These are phyloP conservation scores for Altica lythri DNA, from an alignment of 2,888 invertebrate genomes.

Conservation along the genomic window DNA sequence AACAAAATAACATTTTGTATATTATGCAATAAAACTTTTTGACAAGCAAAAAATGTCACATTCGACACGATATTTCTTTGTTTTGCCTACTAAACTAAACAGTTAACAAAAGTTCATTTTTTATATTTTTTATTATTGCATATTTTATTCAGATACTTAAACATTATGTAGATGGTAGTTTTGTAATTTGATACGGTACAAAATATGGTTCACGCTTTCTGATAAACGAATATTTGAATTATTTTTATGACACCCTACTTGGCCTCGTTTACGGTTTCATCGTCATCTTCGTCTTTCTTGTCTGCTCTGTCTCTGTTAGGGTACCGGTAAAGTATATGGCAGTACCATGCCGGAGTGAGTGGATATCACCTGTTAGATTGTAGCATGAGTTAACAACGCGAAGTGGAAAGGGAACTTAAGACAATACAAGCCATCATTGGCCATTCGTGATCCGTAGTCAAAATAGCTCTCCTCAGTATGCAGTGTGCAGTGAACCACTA, in stretches of 20 bases:
- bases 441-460: slow-evolving; percentile 36
- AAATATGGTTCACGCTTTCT: slow-evolving; percentile 14
- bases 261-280: slow-evolving; percentile 14
- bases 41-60: too few species aligned
- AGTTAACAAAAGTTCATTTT: too few species aligned
- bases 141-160: too few species aligned
- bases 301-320: slow-evolving; percentile 5
- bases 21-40: too few species aligned
- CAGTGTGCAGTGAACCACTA: slow-evolving; percentile 44
- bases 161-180: too few species aligned
- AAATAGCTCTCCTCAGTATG: slow-evolving; percentile 39
- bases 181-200: neutral
- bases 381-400: slow-evolving; percentile 25
- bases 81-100: too few species aligned
- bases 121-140: too few species aligned
- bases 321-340: slow-evolving; percentile 7
- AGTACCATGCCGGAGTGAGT: slow-evolving; percentile 13
- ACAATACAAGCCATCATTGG: slow-evolving; percentile 39
- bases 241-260: slow-evolving; percentile 21
- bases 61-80: too few species aligned
- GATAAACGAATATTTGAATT: slow-evolving; percentile 17
- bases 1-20: too few species aligned
- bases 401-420: slow-evolving; percentile 35
- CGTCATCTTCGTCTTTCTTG: slow-evolving; percentile 9
- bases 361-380: slow-evolving; percentile 32